A percentile compares a stretch with the other conserved stretches of the same genome.
Evolutionary conservation across 1,140 invertebrate species (phyloP).

Genomic region (Hycleus cichorii): DNA sequence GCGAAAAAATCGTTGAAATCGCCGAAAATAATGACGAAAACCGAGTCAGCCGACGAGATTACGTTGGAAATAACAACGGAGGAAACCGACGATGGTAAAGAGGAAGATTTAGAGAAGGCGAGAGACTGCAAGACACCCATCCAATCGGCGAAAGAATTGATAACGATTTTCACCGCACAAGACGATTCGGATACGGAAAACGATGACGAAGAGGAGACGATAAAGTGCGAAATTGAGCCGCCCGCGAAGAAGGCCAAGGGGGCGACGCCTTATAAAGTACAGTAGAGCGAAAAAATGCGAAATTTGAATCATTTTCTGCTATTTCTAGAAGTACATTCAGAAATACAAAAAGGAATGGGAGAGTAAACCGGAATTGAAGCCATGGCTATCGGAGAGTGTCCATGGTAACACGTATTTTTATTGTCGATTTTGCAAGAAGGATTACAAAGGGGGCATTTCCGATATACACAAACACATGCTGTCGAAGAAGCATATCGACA

Average conservation of each 20-base stretch:
- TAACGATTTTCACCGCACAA: conserved; percentile 11
- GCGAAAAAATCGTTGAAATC: no score
- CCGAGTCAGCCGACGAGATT: background rate
- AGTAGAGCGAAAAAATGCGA: background rate
- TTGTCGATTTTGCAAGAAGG: conserved; percentile 36
- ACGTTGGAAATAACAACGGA: background rate
- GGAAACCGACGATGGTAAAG: background rate
- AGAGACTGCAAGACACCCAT: background rate
- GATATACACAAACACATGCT: conserved; percentile 35
- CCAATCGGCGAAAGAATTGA: conserved; percentile 12
- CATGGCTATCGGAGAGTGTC: conserved; percentile 32
- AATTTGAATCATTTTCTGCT: background rate
- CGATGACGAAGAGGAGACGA: conserved; percentile 2
- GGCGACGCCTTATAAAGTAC: background rate
- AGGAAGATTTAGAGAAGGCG: no score
- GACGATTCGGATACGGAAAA: conserved; percentile 8
- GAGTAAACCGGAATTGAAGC: conserved; percentile 30
- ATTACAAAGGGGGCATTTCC: conserved; percentile 33
- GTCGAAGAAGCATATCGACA: conserved; percentile 30
- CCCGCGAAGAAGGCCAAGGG: conserved; percentile 5
- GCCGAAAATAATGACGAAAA: conserved; percentile 10
- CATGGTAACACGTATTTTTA: conserved; percentile 34
- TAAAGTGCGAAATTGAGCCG: conserved; percentile 5
- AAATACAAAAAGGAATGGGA: conserved; percentile 38
- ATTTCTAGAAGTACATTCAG: conserved; percentile 25